Evolutionary conservation across 30 jellyfish, hydroid and myxozoan species (phyloP).

Genomic region (Cassiopea xamachana): DNA sequence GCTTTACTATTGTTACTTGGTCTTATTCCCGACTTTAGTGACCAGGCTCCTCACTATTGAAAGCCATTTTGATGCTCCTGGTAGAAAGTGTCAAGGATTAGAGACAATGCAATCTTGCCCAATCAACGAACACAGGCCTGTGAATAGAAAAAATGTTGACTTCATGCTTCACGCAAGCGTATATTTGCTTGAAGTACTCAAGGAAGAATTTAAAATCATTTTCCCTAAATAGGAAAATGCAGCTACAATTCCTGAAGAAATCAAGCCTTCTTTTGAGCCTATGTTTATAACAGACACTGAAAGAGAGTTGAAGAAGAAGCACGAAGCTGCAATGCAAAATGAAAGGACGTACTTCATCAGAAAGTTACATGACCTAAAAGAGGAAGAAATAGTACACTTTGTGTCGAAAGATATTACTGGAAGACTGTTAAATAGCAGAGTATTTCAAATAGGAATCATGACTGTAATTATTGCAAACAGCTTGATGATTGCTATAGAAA

Average conservation of each 20-base stretch:
- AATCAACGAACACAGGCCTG: too few species aligned
- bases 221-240: slow-evolving; percentile 1
- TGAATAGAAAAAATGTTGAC: too few species aligned
- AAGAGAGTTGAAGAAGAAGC: slow-evolving; percentile 21
- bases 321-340: slow-evolving; percentile 36
- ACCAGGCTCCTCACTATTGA: too few species aligned
- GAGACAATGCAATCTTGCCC: too few species aligned
- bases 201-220: too few species aligned
- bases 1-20: too few species aligned
- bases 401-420: slow-evolving; percentile 90
- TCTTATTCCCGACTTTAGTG: too few species aligned
- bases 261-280: slow-evolving; percentile 58
- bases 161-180: too few species aligned
- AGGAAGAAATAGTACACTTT: slow-evolving; percentile 80
- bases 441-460: slow-evolving; percentile 76
- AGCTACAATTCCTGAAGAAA: slow-evolving; percentile 52
- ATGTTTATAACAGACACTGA: slow-evolving; percentile 47
- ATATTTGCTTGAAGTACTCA: too few species aligned
- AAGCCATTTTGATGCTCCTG: too few species aligned
- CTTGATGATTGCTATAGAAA: slow-evolving; percentile 86
- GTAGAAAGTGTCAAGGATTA: too few species aligned
- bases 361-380: slow-evolving; percentile 78
- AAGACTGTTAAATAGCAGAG: slow-evolving; percentile 69
- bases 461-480: slow-evolving; percentile 85
- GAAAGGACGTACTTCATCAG: slow-evolving; percentile 61